These are phyloP conservation scores for Morbakka virulenta DNA, from an alignment of 30 jellyfish, hydroid and myxozoan species.

Conservation along the genomic window DNA sequence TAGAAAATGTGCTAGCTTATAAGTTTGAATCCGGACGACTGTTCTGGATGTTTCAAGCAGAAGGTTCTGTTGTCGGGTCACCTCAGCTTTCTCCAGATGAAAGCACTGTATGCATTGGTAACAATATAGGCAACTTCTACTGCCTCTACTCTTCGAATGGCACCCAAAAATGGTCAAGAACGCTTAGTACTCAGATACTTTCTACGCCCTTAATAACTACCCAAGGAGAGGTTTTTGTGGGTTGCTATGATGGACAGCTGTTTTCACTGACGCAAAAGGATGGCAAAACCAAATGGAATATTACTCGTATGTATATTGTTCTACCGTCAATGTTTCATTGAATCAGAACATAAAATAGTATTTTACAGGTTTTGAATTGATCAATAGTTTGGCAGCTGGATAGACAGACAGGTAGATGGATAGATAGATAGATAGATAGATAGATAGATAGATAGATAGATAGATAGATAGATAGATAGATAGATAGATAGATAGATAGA, in stretches of 20 bases:
- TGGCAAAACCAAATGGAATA: conserved; percentile 53
- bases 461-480: too few species aligned
- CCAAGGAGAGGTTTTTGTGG: conserved; percentile 32
- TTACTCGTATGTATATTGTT: conserved; percentile 17
- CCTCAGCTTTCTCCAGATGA: conserved; percentile 70
- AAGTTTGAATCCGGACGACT: conserved; percentile 56
- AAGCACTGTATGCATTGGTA: conserved; percentile 47
- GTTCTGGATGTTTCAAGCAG: conserved; percentile 45
- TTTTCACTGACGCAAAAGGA: conserved; percentile 38
- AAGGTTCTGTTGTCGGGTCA: conserved; percentile 68
- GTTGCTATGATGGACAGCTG: conserved; percentile 58
- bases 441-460: too few species aligned
- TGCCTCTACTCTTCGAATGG: conserved; percentile 72
- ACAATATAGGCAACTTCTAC: conserved; percentile 45
- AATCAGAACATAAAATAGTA: too few species aligned
- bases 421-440: too few species aligned
- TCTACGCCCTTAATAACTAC: conserved; percentile 60
- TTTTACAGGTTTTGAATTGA: too few species aligned
- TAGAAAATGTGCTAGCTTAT: conserved; percentile 42
- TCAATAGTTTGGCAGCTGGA: too few species aligned
- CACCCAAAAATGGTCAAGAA: conserved; percentile 30
- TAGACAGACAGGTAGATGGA: too few species aligned
- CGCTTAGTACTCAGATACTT: conserved; percentile 37
- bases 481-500: too few species aligned
- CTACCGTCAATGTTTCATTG: too few species aligned